Percentiles rank a stretch among this genome's conserved stretches.
These are phyloP conservation scores for Hippolais icterina DNA, from an alignment of 2,113 vertebrate species.

Conservation along the genomic window DNA sequence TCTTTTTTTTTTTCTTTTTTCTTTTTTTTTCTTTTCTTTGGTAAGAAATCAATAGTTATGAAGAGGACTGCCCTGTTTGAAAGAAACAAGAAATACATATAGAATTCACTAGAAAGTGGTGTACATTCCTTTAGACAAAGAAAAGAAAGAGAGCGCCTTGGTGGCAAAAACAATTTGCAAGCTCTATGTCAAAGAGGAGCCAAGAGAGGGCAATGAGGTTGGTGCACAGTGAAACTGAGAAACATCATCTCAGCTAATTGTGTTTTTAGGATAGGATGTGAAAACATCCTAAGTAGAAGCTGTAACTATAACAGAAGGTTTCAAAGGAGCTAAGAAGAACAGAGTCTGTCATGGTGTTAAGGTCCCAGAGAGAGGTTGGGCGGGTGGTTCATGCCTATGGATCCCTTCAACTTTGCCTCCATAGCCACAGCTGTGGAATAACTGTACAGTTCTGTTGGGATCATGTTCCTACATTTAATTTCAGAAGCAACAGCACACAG, in stretches of 20 bases:
- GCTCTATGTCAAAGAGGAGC: accelerated
- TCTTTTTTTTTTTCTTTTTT: too few relatives aligned
- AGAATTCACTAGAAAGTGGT: neutral
- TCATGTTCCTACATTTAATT: neutral
- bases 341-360: neutral
- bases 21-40: neutral
- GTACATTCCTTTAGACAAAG: neutral
- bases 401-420: neutral
- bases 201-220: neutral
- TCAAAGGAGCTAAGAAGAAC: neutral
- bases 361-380: neutral
- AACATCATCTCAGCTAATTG: neutral
- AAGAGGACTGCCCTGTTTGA: neutral
- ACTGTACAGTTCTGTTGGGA: neutral
- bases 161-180: neutral
- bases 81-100: neutral
- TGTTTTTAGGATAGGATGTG: neutral
- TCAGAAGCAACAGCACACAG: neutral
- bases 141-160: neutral
- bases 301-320: neutral
- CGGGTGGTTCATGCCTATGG: neutral
- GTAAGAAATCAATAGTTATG: neutral
- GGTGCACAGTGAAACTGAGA: neutral
- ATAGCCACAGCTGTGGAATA: neutral
- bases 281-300: neutral